Evolutionary conservation across 1,140 invertebrate genomes (phyloP), one percentile per base, ranked within the genome.

Genomic region (Mya arenaria): DNA sequence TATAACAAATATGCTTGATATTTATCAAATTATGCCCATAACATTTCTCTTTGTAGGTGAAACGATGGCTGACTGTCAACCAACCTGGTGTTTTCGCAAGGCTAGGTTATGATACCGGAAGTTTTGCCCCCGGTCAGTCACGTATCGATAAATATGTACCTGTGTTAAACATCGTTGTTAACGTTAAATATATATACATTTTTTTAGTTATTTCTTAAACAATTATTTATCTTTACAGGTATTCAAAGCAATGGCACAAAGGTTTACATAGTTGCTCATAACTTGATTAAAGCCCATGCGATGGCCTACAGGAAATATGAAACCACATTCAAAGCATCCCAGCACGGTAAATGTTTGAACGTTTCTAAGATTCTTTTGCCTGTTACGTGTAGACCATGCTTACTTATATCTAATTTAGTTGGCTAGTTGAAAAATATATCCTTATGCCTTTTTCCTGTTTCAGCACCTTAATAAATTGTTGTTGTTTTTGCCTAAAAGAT

Each of bases 11-110:
- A n/a, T 52, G 48, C 2, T 4, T n/a, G 4, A 52, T 52, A 52
- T 52, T 1, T n/a, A 52, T 52, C 19, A 19, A 44, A 44, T n/a
- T 23, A 52, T 3, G 25, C 10, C 8, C 19, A 3, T 1, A 1
- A 52, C 2, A 17, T 52, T 23, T 52, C 25, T 8, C 2, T 52
- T 52, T 52, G 48, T 23, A n/a, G 85, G 92, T 93, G 0, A 92
- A 92, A 44, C 85, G 81, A 1, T 94, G 92, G 92, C 88, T 93
- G 0, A 93, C 93, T 8, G 83, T 93, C 52, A 93, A 94, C 72
- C 93, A 94, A 63, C 92, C 93, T 0, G 87, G 79, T 19, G 84
- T 90, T 0, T 84, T 91, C 13, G 56, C 85, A 1, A 72, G 69
- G 30, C 52, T 85, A 32, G 93, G 90, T 32, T 92, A 93, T 23